Conservation (phyloP, 2,113 vertebrate genomes). For the Serilophus lunatus region DNA sequence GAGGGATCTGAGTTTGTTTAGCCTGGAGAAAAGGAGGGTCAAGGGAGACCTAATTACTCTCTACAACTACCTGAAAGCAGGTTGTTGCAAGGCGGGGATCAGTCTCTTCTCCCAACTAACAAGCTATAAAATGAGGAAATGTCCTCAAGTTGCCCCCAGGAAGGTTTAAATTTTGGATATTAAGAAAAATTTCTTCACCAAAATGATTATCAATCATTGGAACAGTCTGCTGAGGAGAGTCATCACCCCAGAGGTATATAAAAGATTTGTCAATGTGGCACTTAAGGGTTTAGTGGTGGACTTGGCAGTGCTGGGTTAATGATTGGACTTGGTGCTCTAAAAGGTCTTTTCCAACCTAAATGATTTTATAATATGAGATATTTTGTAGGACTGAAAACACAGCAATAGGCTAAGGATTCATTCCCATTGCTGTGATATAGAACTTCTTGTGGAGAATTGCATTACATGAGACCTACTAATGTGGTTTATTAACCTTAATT, state of each 20-base stretch:
- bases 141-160: not conserved
- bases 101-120: not conserved
- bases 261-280: not conserved
- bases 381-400: not conserved
- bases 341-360: not conserved
- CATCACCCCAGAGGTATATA: not conserved
- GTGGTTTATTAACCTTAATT: not conserved
- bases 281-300: not conserved
- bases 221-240: not conserved
- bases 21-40: not conserved
- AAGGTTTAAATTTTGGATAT: not conserved
- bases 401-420: not conserved
- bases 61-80: not conserved
- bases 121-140: not conserved
- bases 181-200: not conserved
- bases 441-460: not conserved
- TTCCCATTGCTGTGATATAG: not conserved
- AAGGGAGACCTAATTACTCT: not conserved
- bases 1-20: not conserved
- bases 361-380: not conserved
- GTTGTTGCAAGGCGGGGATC: not conserved
- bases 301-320: not conserved
- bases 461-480: not conserved
- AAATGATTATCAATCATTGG: not conserved
- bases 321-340: not conserved